Conservation (phyloP, 2,797 vertebrate species). For the Loriculus beryllinus region DNA sequence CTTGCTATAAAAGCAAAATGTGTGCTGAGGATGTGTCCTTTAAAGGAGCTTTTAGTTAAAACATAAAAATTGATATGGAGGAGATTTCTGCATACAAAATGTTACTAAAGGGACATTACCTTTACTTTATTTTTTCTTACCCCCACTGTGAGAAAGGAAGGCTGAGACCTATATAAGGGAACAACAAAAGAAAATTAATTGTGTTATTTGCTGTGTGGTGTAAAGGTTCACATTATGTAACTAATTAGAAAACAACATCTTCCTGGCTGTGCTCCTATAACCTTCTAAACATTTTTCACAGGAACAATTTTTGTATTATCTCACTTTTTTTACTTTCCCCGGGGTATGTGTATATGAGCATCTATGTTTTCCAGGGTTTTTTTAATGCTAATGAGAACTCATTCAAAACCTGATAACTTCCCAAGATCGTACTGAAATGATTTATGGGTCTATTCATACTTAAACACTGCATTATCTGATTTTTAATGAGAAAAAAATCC, state of each 20-base stretch:
- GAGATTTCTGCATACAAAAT: neutral
- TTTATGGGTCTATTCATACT: neutral
- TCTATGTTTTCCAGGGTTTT: neutral
- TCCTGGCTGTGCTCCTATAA: neutral
- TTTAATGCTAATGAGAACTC: neutral
- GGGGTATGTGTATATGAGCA: neutral
- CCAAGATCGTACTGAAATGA: neutral
- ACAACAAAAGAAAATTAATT: neutral
- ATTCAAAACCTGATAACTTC: neutral
- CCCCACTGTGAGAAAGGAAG: neutral
- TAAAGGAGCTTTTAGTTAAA: neutral
- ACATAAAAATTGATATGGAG: neutral
- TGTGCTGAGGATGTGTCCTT: neutral
- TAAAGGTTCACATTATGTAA: neutral
- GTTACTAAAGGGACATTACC: neutral
- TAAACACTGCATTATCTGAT: neutral
- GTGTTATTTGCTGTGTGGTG: neutral
- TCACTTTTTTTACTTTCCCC: neutral
- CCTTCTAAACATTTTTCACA: neutral
- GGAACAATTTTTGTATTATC: neutral
- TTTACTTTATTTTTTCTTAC: neutral
- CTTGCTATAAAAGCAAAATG: neutral
- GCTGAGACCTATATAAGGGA: neutral
- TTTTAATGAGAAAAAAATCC: neutral
- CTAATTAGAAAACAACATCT: neutral